Base-by-base conservation (phyloP, 2,797 vertebrate genomes). In the Brachyalestes nurse region DNA sequence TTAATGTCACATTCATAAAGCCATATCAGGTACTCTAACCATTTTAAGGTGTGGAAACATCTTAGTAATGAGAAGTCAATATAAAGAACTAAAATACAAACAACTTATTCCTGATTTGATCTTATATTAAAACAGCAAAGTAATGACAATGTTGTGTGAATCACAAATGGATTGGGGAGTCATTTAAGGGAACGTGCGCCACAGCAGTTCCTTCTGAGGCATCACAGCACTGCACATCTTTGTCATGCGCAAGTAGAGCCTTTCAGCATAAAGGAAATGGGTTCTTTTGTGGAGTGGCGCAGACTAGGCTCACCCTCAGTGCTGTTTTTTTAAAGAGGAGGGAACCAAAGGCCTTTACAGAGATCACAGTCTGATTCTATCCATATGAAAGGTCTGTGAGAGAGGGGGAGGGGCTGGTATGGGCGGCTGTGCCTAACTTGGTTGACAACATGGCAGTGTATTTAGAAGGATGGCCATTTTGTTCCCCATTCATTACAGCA, bases 381-480 rank as follows among this genome's bases (percentile, higher is more conserved):
- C 93, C 94, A 95, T 95, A 94, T 95, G 94, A 95, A 96, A 95
- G 93, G 89, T 86, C 87, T 53, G 53, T 88, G 87, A 89, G 86
- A 84, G 86, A 89, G 57, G 85, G 88, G 79, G 88, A 89, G 89
- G 90, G 88, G 88, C 79, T 83, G 86, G 85, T 86, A 87, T 88
- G 90, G 90, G 91, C 90, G 90, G 89, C 90, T 90, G 91, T 74
- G 72, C 67, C 87, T 88, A 77, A 85, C 86, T 77, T 86, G 47
- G 87, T 89, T 83, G 84, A 80, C 80, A 84, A 86, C 82, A 83
- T 83, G 83, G 77, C 80, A 79, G 78, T 78, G 84, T 72, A 83
- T 81, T 86, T 84, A 82, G 79, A 80, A 77, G 80, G 81, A 80
- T 75, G 82, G 73, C 86, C 91, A 90, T 87, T 89, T 87, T 89